Evolutionary conservation across 2,888 invertebrate species (phyloP).

Genomic region (Oligia strigilis): DNA sequence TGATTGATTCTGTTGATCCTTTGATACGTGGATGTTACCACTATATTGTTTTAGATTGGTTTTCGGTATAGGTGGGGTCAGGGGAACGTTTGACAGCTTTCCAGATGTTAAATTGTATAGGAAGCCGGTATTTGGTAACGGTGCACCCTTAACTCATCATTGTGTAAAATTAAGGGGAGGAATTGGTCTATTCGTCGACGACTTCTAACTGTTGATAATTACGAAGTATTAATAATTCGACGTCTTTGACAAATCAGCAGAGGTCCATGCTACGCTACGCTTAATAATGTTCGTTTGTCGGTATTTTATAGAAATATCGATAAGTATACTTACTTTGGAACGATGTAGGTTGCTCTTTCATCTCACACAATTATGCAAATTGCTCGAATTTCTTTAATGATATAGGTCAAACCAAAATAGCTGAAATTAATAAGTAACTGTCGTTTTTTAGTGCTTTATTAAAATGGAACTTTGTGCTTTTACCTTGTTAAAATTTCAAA

Average conservation of each 20-base stretch:
- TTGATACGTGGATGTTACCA: constrained; percentile 5
- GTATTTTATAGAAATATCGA: background rate
- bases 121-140: background rate
- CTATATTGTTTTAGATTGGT: constrained; percentile 42
- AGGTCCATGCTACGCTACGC: background rate
- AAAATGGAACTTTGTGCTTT: background rate
- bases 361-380: background rate
- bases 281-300: background rate
- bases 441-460: background rate
- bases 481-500: background rate
- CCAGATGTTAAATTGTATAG: background rate
- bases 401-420: constrained; percentile 28
- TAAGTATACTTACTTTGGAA: background rate
- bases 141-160: no score
- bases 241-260: background rate
- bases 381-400: background rate
- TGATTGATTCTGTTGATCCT: background rate
- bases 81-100: background rate
- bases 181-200: background rate
- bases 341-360: background rate
- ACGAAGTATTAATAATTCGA: background rate
- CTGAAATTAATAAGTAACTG: background rate
- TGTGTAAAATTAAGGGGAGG: background rate
- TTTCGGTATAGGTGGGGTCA: constrained; percentile 12
- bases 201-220: background rate